Evolutionary conservation across 2,888 invertebrate genomes (phyloP).

Genomic region (Orthosia incerta): DNA sequence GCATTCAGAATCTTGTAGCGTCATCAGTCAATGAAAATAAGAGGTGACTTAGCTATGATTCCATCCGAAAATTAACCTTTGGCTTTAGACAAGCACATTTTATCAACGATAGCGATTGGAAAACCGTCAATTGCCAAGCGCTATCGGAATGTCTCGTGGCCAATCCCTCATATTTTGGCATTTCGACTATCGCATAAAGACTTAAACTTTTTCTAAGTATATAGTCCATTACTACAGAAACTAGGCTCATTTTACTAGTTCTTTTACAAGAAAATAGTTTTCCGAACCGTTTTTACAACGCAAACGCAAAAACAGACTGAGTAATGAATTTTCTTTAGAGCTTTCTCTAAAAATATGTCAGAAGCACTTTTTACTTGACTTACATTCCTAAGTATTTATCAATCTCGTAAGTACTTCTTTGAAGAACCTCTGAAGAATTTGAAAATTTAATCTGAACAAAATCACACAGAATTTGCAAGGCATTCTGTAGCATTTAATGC

Average conservation of each 20-base stretch:
- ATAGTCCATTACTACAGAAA: neutral
- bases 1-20: neutral
- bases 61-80: too few species aligned
- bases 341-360: neutral
- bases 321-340: slow-evolving; percentile 15
- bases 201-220: neutral
- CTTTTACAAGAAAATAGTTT: neutral
- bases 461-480: slow-evolving; percentile 3
- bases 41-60: too few species aligned
- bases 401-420: slow-evolving; percentile 45
- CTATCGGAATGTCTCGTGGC: too few species aligned
- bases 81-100: too few species aligned
- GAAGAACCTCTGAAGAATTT: slow-evolving; percentile 43
- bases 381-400: slow-evolving; percentile 6
- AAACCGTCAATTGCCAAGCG: too few species aligned
- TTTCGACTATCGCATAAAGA: too few species aligned
- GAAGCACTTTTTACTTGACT: slow-evolving; percentile 21
- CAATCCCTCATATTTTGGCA: too few species aligned
- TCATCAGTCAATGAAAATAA: neutral
- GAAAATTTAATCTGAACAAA: slow-evolving; percentile 40
- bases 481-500: slow-evolving; percentile 20
- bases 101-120: too few species aligned
- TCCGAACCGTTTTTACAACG: neutral
- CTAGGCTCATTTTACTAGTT: neutral
- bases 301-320: neutral